Base-by-base conservation (phyloP, 2,797 vertebrate species). In the Semotilus atromaculatus region DNA sequence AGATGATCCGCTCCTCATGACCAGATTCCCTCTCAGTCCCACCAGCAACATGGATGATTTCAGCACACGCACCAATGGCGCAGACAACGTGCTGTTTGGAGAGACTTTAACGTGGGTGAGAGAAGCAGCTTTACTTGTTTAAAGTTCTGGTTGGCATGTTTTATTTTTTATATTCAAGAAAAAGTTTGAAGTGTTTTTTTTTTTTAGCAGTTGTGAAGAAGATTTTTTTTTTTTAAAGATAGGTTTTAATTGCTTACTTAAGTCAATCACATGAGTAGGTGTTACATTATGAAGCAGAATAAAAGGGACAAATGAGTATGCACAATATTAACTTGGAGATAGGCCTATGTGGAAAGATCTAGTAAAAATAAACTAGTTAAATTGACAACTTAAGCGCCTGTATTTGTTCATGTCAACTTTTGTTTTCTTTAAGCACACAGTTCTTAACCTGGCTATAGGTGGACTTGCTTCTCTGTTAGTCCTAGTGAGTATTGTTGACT, bases 361-460 rank as follows among this genome's bases (percentile, higher is more conserved):
- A 3, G 13, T 34, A 10, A 36, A 53, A 34, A n/a, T 21, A n/a
- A 23, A 26, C 1, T 38, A 5, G 31, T 58, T 55, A n/a, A 14
- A 26, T 11, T 76, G 31, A 19, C 4, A 3, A 29, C 5, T 40
- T 29, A 78, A 64, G n/a, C 7, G 2, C 2, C 23, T 80, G 11
- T 66, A 29, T 80, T 81, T 85, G 23, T 55, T 31, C 36, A n/a
- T 60, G 45, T 16, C n/a, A 78, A 26, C 0, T 38, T 66, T 77
- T 92, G 26, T 89, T 58, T 91, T 84, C 75, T 92, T 94, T 80
- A 91, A 97, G 96, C 95, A 96, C 89, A 94, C 95, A 92, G 91
- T 96, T 89, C 93, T 96, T 93, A 96, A 96, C 91, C 90, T 96
- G 85, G 90, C 94, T 82, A 93, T 97, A 90, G 96, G 96, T 88